Evolutionary conservation across 1,140 invertebrate species (phyloP), one percentile per base, ranked within the genome.

Genomic region (Danaus melanippus): DNA sequence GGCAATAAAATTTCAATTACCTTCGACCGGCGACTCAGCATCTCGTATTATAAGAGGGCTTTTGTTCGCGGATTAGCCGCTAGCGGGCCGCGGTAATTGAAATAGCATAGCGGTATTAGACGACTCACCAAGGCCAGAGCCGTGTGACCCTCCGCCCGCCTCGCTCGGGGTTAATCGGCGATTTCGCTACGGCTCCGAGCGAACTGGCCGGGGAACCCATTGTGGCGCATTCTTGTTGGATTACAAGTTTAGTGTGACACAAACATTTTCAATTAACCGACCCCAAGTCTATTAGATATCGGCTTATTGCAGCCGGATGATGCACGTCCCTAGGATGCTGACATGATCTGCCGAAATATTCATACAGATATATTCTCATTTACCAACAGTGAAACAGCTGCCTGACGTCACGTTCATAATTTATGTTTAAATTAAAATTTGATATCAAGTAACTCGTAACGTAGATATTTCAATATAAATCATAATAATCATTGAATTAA

Each of bases 1-100:
- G 42, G 70, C 72, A 75, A 77, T 75, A 71, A 78, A 71, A 74
- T 74, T 76, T 74, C 71, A 75, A 76, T 76, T 80, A 66, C 67
- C 69, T 58, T 62, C 62, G 64, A 56, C 43, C 58, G 60, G 60
- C 62, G 66, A 66, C 65, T 64, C 64, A 58, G 65, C 69, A 63
- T 67, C 67, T 65, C 67, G 55, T 71, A 76, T 73, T 71, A 73
- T 73, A 70, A 70, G 62, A 68, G 69, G 44, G 57, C 69, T 67
- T 75, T 75, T 78, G 75, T 75, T 73, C 53, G 61, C 57, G 71
- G 75, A 78, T 78, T 75, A 74, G 63, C 70, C 54, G 65, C 69
- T 32, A 62, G 64, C 62, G 63, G 56, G 60, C 54, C 45, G 60
- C 57, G 50, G 66, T 79, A 81, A 81, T 78, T 81, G 78, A 71